phyloP scores from a whole-genome alignment of 2,797 vertebrate species.

The Anguilla megastoma region DNA sequence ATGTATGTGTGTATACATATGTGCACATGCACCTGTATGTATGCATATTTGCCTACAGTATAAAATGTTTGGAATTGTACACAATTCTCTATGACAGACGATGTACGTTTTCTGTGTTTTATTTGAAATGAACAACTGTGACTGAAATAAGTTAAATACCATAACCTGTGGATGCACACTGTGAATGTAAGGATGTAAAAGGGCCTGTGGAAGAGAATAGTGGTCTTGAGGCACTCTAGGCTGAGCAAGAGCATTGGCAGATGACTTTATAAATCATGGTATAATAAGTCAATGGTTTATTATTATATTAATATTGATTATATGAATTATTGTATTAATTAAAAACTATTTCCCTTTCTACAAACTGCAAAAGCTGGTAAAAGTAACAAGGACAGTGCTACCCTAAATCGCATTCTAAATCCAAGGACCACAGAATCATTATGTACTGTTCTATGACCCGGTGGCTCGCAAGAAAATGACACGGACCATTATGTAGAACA shows the following conservation, averaged over 20 bases:
- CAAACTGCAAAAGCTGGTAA: background rate
- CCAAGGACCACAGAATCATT: background rate
- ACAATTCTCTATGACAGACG: background rate
- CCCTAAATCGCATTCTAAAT: too few species aligned
- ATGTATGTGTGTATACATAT: background rate
- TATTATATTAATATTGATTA: background rate
- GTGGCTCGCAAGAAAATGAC: background rate
- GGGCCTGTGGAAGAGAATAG: background rate
- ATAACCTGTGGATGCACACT: too few species aligned
- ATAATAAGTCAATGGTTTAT: background rate
- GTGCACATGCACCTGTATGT: background rate
- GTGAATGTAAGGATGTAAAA: background rate
- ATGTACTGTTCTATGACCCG: background rate
- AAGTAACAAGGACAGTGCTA: background rate
- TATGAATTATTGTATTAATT: background rate
- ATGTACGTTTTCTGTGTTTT: too few species aligned
- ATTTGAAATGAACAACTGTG: too few species aligned
- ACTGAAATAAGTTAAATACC: background rate
- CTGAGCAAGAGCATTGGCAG: background rate
- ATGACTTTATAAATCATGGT: too few species aligned
- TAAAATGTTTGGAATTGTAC: background rate
- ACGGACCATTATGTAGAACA: background rate
- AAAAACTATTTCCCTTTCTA: background rate
- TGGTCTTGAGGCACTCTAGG: background rate
- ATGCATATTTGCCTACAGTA: too few species aligned